Evolutionary conservation across 2,888 invertebrate species (phyloP), one percentile per base, ranked within the genome.

Genomic region (Eulithis testata): DNA sequence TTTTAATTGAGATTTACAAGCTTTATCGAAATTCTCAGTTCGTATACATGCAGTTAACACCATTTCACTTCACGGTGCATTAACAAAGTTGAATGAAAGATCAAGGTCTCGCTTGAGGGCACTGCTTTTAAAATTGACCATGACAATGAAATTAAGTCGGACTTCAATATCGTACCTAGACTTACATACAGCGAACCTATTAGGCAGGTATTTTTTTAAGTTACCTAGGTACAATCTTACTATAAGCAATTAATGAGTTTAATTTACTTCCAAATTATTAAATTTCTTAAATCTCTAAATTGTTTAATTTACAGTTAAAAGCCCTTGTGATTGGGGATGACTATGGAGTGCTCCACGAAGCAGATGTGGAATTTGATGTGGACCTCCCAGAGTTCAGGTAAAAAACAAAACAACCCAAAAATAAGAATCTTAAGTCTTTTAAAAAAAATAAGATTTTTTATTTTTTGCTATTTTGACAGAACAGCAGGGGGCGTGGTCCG

Each of bases 341-440:
- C 52, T 94, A 97, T 78, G 90, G 95, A 75, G 94, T 97, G 12
- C 88, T 97, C 9, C 95, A 97, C 78, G 96, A 97, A 80, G 96
- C 96, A 11, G 95, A 95, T 70, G 98, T 99, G 0, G 96, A 97
- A 75, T 99, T 98, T 91, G 98, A 99, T 88, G 95, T 95, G 70
- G 98, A 98, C 83, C 92, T 99, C 27, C 98, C 98, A n/a, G 98
- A 99, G 88, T 99, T 97, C 88, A 95, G 96, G 97, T 97, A 87
- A 73, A 12, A 4, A 21, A 47, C 3, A 52, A 57, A 40, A 43
- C 11, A 40, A 27, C 27, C n/a, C 21, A 12, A 9, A 9, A 11
- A 52, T 11, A 40, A 12, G 6, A 21, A 40, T 14, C 21, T 21
- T 21, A 21, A 21, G 21, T 21, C 21, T 2, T 21, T 21, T n/a